A percentile compares a stretch with the other conserved stretches of the same genome.
Evolutionary conservation across 1,140 invertebrate genomes (phyloP).

Genomic region (Drosophila varians): DNA sequence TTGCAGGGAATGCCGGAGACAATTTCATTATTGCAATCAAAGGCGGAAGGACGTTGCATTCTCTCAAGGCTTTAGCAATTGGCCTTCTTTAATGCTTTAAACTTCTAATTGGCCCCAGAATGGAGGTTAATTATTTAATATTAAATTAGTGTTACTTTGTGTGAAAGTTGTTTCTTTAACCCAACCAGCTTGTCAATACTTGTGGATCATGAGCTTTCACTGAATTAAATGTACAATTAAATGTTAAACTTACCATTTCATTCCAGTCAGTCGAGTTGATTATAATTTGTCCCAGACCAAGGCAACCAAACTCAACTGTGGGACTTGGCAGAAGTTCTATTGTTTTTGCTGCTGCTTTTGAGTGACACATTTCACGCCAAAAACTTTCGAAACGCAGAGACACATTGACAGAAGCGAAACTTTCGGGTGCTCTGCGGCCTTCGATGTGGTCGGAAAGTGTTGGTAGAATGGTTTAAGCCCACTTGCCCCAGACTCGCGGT

Average conservation of each 20-base stretch:
- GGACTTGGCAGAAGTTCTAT: slow-evolving; percentile 47
- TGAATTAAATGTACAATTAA: too few relatives aligned
- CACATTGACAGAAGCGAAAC: slow-evolving; percentile 39
- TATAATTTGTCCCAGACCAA: slow-evolving; percentile 20
- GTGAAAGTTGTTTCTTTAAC: too few relatives aligned
- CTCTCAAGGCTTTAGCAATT: slow-evolving; percentile 1
- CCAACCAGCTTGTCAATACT: not conserved
- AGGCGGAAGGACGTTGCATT: slow-evolving; percentile 9
- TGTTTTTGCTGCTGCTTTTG: slow-evolving; percentile 47
- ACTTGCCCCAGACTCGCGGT: slow-evolving; percentile 14
- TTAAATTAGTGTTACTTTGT: not conserved
- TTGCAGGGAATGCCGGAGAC: slow-evolving; percentile 16
- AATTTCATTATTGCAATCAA: slow-evolving; percentile 33
- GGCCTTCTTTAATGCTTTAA: not conserved
- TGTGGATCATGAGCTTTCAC: not conserved
- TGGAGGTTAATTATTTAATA: not conserved
- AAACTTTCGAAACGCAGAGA: slow-evolving; percentile 41
- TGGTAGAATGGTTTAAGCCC: slow-evolving; percentile 58
- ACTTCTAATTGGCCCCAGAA: not conserved
- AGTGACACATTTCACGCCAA: slow-evolving; percentile 66
- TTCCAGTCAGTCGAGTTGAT: not conserved
- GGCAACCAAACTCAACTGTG: slow-evolving; percentile 24
- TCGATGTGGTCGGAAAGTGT: slow-evolving; percentile 27
- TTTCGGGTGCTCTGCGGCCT: slow-evolving; percentile 21
- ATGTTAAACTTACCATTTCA: not conserved